Conservation (phyloP, 2,797 vertebrate genomes). For the Semaprochilodus insignis region DNA sequence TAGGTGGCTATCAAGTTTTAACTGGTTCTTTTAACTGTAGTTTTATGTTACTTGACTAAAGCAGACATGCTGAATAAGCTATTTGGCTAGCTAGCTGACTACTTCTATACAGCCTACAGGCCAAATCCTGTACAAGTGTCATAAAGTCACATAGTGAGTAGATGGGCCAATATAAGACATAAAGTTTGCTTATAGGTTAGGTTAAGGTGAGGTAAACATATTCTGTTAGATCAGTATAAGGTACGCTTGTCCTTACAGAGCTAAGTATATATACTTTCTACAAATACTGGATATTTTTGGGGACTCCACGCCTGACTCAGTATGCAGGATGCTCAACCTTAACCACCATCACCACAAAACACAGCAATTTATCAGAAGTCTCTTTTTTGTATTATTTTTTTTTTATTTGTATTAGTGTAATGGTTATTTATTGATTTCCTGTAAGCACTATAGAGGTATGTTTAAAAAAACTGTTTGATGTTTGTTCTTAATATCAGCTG, state of each 20-base stretch:
- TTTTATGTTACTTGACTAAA: too few relatives aligned
- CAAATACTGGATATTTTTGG: neutral
- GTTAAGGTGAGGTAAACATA: too few relatives aligned
- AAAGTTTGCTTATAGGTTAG: neutral
- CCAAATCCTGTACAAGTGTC: neutral
- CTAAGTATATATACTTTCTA: neutral
- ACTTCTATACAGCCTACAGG: neutral
- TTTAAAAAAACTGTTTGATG: constrained; percentile 12
- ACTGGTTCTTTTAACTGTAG: too few relatives aligned
- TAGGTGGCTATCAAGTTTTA: too few relatives aligned
- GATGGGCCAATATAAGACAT: neutral
- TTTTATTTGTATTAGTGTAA: neutral
- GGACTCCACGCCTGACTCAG: constrained; percentile 26
- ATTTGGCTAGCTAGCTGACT: too few relatives aligned
- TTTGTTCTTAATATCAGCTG: constrained; percentile 33
- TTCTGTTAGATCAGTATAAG: neutral
- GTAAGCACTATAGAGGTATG: constrained; percentile 14
- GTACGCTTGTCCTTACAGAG: neutral
- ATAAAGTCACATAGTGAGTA: neutral
- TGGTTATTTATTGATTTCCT: neutral
- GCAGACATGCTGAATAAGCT: too few relatives aligned
- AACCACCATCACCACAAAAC: neutral
- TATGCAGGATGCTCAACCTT: neutral
- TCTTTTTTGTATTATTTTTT: neutral
- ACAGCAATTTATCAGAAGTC: neutral